A percentile compares a stretch with the other conserved stretches of the same genome.
Conservation (phyloP, 1,140 invertebrate genomes). For the Papilio aristodemus region DNA sequence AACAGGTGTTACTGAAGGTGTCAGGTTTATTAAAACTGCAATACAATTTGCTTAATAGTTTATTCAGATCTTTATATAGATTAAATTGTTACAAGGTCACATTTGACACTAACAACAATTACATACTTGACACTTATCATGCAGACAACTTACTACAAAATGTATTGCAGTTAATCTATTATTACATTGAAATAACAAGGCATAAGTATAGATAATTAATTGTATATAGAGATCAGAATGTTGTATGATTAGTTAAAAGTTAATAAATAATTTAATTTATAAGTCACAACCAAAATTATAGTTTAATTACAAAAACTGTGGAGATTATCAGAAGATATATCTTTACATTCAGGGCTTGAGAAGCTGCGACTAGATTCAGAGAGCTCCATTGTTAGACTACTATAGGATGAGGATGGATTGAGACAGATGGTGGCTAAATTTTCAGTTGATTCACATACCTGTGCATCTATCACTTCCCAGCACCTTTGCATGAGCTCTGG, state of each 20-base stretch:
- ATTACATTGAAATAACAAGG: constrained; percentile 34
- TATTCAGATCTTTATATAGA: constrained; percentile 66
- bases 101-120: constrained; percentile 47
- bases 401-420: constrained; percentile 69
- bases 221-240: constrained; percentile 23
- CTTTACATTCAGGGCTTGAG: constrained; percentile 67
- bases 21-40: constrained; percentile 77
- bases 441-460: constrained; percentile 83
- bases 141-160: constrained; percentile 61
- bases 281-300: constrained; percentile 69
- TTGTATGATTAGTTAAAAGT: constrained; percentile 8
- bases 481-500: constrained; percentile 95
- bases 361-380: constrained; percentile 68
- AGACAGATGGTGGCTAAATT: constrained; percentile 66
- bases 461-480: constrained; percentile 97
- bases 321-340: constrained; percentile 60
- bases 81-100: constrained; percentile 54
- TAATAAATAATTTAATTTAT: constrained; percentile 45
- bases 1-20: constrained; percentile 48
- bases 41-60: constrained; percentile 77
- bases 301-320: constrained; percentile 54
- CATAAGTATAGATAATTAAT: constrained; percentile 27
- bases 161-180: constrained; percentile 73
- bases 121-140: constrained; percentile 61
- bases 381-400: constrained; percentile 69